A percentile compares a stretch with the other conserved stretches of the same genome.
phyloP scores from a whole-genome alignment of 1,140 invertebrate genomes.

The Aphis gossypii region DNA sequence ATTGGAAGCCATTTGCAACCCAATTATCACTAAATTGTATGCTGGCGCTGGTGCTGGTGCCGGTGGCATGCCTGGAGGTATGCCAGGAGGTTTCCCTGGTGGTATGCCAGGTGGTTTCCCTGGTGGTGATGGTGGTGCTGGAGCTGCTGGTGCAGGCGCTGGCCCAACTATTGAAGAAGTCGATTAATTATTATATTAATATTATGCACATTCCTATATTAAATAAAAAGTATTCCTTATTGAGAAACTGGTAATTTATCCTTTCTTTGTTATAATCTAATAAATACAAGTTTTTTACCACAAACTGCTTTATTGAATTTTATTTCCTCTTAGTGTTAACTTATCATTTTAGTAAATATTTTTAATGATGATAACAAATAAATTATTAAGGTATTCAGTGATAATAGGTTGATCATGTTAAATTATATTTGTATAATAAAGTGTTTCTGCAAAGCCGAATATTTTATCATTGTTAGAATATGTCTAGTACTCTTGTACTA shows the following conservation, averaged over 20 bases:
- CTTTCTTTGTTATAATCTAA: not conserved
- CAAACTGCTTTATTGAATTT: not conserved
- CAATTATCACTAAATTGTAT: slow-evolving; percentile 85
- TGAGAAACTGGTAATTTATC: not conserved
- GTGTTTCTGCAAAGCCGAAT: too few species aligned
- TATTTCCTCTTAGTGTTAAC: not conserved
- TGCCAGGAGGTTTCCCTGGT: slow-evolving; percentile 67
- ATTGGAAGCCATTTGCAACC: slow-evolving; percentile 82
- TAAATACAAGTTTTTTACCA: not conserved
- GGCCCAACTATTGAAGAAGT: slow-evolving; percentile 95
- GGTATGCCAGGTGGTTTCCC: slow-evolving; percentile 8
- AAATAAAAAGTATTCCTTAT: not conserved
- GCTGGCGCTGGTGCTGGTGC: slow-evolving; percentile 75
- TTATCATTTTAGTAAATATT: not conserved
- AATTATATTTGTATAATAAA: too few species aligned
- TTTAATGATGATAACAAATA: too few species aligned
- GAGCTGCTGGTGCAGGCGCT: slow-evolving; percentile 65
- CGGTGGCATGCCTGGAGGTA: slow-evolving; percentile 63
- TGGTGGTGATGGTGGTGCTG: slow-evolving; percentile 62
- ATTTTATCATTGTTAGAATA: too few species aligned
- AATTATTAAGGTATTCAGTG: too few species aligned
- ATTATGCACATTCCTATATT: slow-evolving; percentile 10
- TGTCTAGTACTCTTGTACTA: too few species aligned
- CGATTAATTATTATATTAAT: slow-evolving; percentile 72
- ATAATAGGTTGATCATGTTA: too few species aligned